These are phyloP conservation scores for Camponotus floridanus DNA, from an alignment of 1,140 invertebrate species.

Conservation along the genomic window DNA sequence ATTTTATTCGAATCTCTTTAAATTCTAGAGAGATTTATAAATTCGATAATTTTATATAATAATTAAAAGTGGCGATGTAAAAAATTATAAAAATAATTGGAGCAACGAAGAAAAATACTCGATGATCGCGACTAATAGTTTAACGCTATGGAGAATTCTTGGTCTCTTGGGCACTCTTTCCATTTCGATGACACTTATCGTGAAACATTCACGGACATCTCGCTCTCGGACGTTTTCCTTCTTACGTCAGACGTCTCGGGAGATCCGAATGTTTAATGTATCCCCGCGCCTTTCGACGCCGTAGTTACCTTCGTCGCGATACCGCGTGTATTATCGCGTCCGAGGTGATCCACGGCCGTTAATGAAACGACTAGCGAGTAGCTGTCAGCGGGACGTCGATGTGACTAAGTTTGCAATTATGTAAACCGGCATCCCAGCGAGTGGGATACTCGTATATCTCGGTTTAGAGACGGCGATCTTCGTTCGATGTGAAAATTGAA, in stretches of 20 bases:
- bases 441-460: constrained; percentile 55
- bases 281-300: constrained; percentile 35
- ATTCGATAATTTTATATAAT: background rate
- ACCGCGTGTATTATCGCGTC: constrained; percentile 54
- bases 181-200: constrained; percentile 41
- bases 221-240: constrained; percentile 59
- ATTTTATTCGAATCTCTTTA: background rate
- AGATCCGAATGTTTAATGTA: constrained; percentile 71
- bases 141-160: constrained; percentile 62
- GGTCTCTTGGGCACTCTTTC: constrained; percentile 23
- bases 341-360: constrained; percentile 63
- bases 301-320: constrained; percentile 38
- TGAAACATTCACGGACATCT: constrained; percentile 34
- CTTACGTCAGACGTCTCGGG: constrained; percentile 52
- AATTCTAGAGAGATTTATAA: background rate
- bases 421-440: constrained; percentile 55
- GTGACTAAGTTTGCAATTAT: constrained; percentile 72
- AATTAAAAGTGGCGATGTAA: background rate
- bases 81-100: constrained; percentile 5
- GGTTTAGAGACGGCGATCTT: constrained; percentile 50
- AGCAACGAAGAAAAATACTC: constrained; percentile 37
- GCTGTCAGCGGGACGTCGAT: constrained; percentile 61
- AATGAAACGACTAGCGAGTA: constrained; percentile 46
- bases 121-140: constrained; percentile 61
- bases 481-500: constrained; percentile 57